Percentiles rank a stretch among this genome's conserved stretches.
phyloP scores from a whole-genome alignment of 2,113 vertebrate genomes.

The Pterocles gutturalis region DNA sequence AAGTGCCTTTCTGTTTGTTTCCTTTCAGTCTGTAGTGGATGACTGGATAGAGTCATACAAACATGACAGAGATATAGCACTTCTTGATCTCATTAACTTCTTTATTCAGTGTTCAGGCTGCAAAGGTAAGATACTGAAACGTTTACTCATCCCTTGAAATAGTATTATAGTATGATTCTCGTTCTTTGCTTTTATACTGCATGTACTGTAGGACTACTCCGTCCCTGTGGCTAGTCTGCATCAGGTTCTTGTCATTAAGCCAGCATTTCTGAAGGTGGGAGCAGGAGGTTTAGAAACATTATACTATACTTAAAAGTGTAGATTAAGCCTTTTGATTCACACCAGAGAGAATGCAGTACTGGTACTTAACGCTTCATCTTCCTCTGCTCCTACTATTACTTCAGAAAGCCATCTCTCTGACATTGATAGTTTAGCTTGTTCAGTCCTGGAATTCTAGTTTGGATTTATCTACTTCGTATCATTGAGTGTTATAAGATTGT shows the following conservation, averaged over 20 bases:
- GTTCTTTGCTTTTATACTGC: background rate
- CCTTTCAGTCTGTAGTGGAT: constrained; percentile 94
- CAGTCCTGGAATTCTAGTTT: background rate
- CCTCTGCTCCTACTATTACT: background rate
- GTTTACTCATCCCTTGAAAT: background rate
- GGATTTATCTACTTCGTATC: background rate
- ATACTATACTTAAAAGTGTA: background rate
- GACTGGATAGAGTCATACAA: constrained; percentile 99
- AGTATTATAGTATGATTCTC: background rate
- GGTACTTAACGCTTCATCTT: background rate
- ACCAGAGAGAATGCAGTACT: background rate
- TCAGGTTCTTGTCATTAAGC: background rate
- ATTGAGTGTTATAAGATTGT: background rate
- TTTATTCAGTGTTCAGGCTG: constrained; percentile 99
- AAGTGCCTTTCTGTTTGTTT: constrained; percentile 5
- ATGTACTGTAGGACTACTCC: background rate
- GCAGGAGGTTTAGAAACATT: background rate
- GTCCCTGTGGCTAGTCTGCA: background rate
- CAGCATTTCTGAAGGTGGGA: background rate
- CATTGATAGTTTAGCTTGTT: background rate
- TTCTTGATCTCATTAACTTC: constrained; percentile 99
- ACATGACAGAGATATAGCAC: constrained; percentile 93
- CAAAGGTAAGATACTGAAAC: constrained; percentile 87
- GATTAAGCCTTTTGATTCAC: background rate
- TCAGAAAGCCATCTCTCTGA: background rate